These are phyloP conservation scores for Tipula vernalis DNA, from an alignment of 2,888 invertebrate species.

Conservation along the genomic window DNA sequence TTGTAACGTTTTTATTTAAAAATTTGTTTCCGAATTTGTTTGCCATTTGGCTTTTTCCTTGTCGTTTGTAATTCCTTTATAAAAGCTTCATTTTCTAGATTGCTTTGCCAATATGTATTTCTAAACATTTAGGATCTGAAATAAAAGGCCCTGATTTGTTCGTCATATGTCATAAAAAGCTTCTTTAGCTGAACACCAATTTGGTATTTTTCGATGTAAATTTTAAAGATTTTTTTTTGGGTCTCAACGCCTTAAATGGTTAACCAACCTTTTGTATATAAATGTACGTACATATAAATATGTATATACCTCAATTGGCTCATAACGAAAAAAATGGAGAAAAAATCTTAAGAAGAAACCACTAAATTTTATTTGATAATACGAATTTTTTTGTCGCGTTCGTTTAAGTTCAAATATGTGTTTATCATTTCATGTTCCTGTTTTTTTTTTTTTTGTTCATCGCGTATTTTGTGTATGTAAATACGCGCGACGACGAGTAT, in stretches of 20 bases:
- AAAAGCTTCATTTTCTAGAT: too few species aligned
- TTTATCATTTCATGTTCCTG: slow-evolving; percentile 4
- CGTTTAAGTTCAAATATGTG: background rate
- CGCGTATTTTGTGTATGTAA: background rate
- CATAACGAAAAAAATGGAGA: background rate
- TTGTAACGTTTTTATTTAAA: too few species aligned
- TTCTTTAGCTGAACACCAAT: too few species aligned
- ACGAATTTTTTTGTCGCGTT: background rate
- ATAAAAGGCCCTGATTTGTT: too few species aligned
- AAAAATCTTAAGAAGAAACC: background rate
- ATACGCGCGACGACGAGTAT: background rate
- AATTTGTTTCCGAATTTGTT: too few species aligned
- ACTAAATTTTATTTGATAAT: slow-evolving; percentile 4
- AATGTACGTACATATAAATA: background rate
- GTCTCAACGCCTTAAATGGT: background rate
- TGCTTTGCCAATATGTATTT: too few species aligned
- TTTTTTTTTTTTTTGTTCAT: background rate
- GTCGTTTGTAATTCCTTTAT: too few species aligned
- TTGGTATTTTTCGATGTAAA: too few species aligned
- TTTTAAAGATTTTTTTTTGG: background rate
- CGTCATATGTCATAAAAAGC: too few species aligned
- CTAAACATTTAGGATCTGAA: too few species aligned
- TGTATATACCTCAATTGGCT: background rate
- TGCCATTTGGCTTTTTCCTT: too few species aligned
- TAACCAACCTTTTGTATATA: background rate